Base-by-base conservation (phyloP, 2,888 invertebrate genomes). In the Cantharis flavilabris region DNA sequence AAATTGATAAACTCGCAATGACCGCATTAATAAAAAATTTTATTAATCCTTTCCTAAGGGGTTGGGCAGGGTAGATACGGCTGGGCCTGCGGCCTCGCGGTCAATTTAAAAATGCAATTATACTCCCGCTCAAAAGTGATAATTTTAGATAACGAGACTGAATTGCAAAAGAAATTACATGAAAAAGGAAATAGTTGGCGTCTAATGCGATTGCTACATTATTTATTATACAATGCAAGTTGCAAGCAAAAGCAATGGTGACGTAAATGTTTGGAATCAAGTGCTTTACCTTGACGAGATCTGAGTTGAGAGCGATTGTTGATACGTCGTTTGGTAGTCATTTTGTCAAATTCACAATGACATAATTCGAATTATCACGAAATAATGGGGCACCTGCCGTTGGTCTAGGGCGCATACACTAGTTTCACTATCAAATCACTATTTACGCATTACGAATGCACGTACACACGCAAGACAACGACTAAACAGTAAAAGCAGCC, bases 281-380 rank as follows among this genome's bases (percentile, higher is more conserved):
- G 49, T 49, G 49, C 2, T 49, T 49, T 49, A 49, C 49, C 49
- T 49, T 49, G 49, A 49, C 49, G 49, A 11, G 65, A 33, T 23
- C 72, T 64, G 23, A 70, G 28, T 16, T 71, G 69, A 33, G 73
- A 23, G 69, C 71, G 69, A 26, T 70, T 71, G 13, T 18, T 18
- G 14, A 62, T 30, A n/a, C 77, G 49, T 62, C 76, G 65, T 62
- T 69, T 77, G 7, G 76, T 67, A 13, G 23, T 77, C 77, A 77
- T 77, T 69, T 23, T 67, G 26, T 62, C n/a, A 16, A 49, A 9
- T 20, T 33, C 1, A 26, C 49, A 49, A 49, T 2, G 49, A n/a
- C 49, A 49, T 49, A 5, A 11, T n/a, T n/a, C 7, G 5, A 49
- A 49, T 49, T 49, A 4, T 49, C 49, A 49, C 49, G n/a, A n/a